Percentiles rank a stretch among this genome's conserved stretches.
These are phyloP conservation scores for Geotrupes spiniger DNA, from an alignment of 2,888 invertebrate genomes.

Conservation along the genomic window DNA sequence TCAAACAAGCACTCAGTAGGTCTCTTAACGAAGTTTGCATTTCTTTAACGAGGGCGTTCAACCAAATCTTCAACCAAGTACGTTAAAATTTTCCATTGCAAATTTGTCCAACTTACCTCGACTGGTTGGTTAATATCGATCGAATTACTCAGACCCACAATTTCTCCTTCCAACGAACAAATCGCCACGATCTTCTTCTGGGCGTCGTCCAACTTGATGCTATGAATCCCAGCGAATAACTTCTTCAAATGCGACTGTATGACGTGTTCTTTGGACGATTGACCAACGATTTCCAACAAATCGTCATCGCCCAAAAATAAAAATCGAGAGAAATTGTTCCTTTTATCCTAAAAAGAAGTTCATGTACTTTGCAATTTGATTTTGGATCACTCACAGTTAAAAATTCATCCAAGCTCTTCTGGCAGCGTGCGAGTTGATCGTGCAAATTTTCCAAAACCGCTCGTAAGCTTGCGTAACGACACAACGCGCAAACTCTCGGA, in stretches of 20 bases:
- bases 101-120: constrained; percentile 57
- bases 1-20: constrained; percentile 60
- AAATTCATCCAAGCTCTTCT: constrained; percentile 91
- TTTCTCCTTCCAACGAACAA: constrained; percentile 73
- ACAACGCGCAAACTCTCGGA: constrained; percentile 73
- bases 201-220: constrained; percentile 62
- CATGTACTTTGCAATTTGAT: neutral
- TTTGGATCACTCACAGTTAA: constrained; percentile 68
- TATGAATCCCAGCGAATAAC: constrained; percentile 86
- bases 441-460: constrained; percentile 76
- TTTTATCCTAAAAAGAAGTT: constrained; percentile 73
- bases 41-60: constrained; percentile 75
- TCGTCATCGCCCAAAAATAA: constrained; percentile 99
- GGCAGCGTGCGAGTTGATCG: constrained; percentile 87
- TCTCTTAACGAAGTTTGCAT: constrained; percentile 77
- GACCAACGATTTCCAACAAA: constrained; percentile 90
- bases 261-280: constrained; percentile 82
- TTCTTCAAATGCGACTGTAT: constrained; percentile 95
- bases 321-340: constrained; percentile 90
- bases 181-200: constrained; percentile 60
- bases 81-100: neutral
- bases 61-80: constrained; percentile 60
- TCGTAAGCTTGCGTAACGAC: constrained; percentile 65
- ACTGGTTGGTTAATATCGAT: constrained; percentile 73
- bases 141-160: constrained; percentile 63